These are phyloP conservation scores for Saccostrea glomerata DNA, from an alignment of 1,140 invertebrate genomes.

Conservation along the genomic window DNA sequence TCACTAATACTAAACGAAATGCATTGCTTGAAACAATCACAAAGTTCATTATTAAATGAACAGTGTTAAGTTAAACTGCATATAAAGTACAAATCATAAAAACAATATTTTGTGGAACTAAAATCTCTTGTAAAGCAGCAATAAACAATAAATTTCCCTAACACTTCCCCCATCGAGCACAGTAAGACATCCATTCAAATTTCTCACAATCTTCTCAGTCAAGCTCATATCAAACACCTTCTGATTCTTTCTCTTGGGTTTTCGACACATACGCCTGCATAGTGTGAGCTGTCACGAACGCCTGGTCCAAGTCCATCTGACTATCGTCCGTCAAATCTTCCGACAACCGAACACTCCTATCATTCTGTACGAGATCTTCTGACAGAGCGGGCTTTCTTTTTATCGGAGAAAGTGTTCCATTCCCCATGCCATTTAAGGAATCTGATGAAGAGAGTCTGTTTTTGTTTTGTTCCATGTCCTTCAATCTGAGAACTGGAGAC, in stretches of 20 bases:
- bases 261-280: slow-evolving; percentile 19
- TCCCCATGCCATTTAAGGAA: neutral
- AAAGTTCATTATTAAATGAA: too few species aligned
- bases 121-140: too few species aligned
- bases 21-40: too few species aligned
- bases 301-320: slow-evolving; percentile 6
- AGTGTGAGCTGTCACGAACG: neutral
- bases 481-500: slow-evolving; percentile 1
- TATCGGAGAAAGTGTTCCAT: neutral
- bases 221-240: neutral
- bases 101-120: too few species aligned
- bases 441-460: neutral
- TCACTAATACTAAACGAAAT: too few species aligned
- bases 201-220: too few species aligned
- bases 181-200: too few species aligned
- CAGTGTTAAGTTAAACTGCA: too few species aligned
- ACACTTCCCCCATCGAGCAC: too few species aligned
- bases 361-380: neutral
- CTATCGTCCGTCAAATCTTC: slow-evolving; percentile 20
- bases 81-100: too few species aligned
- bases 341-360: neutral
- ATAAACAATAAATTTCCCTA: too few species aligned
- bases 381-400: neutral
- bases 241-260: neutral
- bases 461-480: neutral